A percentile compares a stretch with the other conserved stretches of the same genome.
Evolutionary conservation across 2,888 invertebrate genomes (phyloP).

Genomic region (Seira ritae): DNA sequence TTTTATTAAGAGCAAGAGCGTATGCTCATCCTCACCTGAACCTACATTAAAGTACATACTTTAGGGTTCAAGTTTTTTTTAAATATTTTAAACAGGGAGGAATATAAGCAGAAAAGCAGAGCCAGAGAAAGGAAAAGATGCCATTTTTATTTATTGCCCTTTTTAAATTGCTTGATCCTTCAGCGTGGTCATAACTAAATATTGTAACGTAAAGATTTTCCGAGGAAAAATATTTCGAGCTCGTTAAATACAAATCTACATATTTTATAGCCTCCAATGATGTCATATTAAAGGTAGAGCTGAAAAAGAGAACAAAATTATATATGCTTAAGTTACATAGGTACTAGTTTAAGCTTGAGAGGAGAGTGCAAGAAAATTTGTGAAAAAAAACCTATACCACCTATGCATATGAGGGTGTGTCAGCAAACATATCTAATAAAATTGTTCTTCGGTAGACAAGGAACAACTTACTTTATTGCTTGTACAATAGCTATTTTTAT

Average conservation of each 20-base stretch:
- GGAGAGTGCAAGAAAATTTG: not conserved
- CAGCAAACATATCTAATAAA: constrained; percentile 60
- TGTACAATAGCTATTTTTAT: constrained; percentile 58
- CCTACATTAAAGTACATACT: not conserved
- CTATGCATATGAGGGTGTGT: constrained; percentile 56
- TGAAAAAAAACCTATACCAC: constrained; percentile 14
- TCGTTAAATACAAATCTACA: constrained; percentile 57
- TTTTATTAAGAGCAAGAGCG: no score
- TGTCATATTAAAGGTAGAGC: constrained; percentile 58
- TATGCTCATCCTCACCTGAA: not conserved
- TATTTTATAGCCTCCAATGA: constrained; percentile 57
- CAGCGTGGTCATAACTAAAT: no score
- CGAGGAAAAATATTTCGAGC: constrained; percentile 23
- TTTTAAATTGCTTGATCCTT: constrained; percentile 13
- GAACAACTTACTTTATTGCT: constrained; percentile 59
- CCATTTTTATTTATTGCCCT: constrained; percentile 17
- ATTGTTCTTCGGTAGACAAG: constrained; percentile 57
- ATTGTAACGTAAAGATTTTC: no score
- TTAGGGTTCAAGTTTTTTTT: constrained; percentile 13
- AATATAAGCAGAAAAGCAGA: not conserved
- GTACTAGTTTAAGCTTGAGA: no score
- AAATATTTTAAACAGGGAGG: not conserved
- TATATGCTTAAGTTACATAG: not conserved
- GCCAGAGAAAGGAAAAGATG: constrained; percentile 5
- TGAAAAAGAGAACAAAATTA: constrained; percentile 18